A percentile compares a stretch with the other conserved stretches of the same genome.
phyloP scores from a whole-genome alignment of 30 jellyfish, hydroid and myxozoan genomes.

The Pelagia noctiluca region DNA sequence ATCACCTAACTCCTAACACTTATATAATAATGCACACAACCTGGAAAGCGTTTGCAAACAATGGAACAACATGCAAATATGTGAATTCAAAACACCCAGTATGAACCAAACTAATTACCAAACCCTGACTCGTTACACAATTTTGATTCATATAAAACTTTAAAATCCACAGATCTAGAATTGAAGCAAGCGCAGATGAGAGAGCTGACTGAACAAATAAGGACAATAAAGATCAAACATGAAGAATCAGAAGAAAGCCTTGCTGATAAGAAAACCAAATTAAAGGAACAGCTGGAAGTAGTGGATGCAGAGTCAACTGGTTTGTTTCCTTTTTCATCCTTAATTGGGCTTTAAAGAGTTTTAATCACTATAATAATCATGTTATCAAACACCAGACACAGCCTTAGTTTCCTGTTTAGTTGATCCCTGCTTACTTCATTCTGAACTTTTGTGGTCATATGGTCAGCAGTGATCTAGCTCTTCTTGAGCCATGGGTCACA shows the following conservation, averaged over 20 bases:
- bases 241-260: background rate
- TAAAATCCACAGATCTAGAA: slow-evolving; percentile 22
- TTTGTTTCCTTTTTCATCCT: background rate
- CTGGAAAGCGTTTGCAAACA: background rate
- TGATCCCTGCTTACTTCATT: background rate
- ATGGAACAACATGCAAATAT: background rate
- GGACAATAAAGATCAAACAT: slow-evolving; percentile 21
- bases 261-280: background rate
- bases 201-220: slow-evolving; percentile 26
- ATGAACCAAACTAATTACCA: background rate
- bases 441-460: background rate
- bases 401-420: no score
- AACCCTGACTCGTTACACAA: background rate
- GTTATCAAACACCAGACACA: no score
- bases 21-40: background rate
- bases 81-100: background rate
- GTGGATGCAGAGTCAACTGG: slow-evolving; percentile 28
- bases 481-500: background rate
- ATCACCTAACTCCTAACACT: background rate
- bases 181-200: slow-evolving; percentile 26
- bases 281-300: background rate
- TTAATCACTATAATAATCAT: no score
- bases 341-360: background rate
- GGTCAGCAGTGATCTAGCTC: background rate
- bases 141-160: background rate